Conservation (phyloP, 2,888 invertebrate species). For the Auanema freiburgensis region DNA sequence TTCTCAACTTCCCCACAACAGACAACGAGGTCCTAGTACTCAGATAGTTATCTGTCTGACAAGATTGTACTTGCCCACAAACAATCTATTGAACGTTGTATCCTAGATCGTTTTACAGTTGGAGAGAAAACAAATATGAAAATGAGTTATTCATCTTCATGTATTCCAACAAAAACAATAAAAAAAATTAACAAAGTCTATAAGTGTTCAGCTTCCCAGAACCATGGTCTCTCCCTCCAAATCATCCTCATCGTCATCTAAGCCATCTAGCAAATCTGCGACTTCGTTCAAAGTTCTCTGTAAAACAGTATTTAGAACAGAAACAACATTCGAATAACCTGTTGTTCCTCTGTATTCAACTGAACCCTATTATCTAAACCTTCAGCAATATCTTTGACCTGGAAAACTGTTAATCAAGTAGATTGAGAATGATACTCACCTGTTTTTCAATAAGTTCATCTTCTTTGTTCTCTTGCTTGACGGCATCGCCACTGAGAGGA, state of each 20-base stretch:
- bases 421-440: neutral
- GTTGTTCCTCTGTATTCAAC: slow-evolving; percentile 4
- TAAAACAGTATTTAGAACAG: slow-evolving; percentile 8
- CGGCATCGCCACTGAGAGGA: slow-evolving; percentile 23
- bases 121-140: no score
- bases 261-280: slow-evolving; percentile 33
- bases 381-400: neutral
- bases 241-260: slow-evolving; percentile 34
- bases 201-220: slow-evolving; percentile 47
- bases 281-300: slow-evolving; percentile 38
- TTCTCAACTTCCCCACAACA: no score
- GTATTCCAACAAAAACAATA: no score
- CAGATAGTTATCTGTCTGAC: no score
- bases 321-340: slow-evolving; percentile 6
- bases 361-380: neutral
- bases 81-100: no score
- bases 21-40: no score
- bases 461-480: slow-evolving; percentile 24
- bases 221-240: slow-evolving; percentile 26
- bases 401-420: neutral
- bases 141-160: no score
- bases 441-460: slow-evolving; percentile 16
- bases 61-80: no score
- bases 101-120: no score
- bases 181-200: slow-evolving; percentile 65